These are phyloP conservation scores for Ochropacha duplaris DNA, from an alignment of 2,888 invertebrate genomes.

Conservation along the genomic window DNA sequence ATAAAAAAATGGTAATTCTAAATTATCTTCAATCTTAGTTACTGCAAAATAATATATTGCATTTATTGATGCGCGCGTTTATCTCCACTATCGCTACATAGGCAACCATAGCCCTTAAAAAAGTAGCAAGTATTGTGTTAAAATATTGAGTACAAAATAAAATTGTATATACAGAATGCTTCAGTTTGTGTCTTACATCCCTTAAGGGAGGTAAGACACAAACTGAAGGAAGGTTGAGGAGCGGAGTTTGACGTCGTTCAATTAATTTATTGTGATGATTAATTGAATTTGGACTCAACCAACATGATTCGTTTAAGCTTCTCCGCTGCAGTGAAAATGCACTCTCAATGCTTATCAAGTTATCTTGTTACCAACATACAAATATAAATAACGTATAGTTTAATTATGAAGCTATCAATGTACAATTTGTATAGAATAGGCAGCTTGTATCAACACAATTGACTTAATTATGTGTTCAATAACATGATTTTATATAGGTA, in stretches of 20 bases:
- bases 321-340: neutral
- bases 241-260: neutral
- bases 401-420: neutral
- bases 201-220: too few relatives aligned
- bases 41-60: neutral
- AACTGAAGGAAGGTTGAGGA: neutral
- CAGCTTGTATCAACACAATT: neutral
- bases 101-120: neutral
- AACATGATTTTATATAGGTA: neutral
- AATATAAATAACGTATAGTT: neutral
- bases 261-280: neutral
- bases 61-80: neutral
- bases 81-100: neutral
- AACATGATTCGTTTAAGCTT: neutral
- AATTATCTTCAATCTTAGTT: too few relatives aligned
- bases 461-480: neutral
- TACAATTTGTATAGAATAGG: neutral
- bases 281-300: neutral
- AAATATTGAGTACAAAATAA: too few relatives aligned
- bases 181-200: neutral
- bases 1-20: neutral
- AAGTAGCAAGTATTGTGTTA: neutral
- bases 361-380: neutral
- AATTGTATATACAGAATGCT: too few relatives aligned
- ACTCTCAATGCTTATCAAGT: neutral